These are phyloP conservation scores for Apteryx mantelli DNA, from an alignment of 2,113 vertebrate species.

Conservation along the genomic window DNA sequence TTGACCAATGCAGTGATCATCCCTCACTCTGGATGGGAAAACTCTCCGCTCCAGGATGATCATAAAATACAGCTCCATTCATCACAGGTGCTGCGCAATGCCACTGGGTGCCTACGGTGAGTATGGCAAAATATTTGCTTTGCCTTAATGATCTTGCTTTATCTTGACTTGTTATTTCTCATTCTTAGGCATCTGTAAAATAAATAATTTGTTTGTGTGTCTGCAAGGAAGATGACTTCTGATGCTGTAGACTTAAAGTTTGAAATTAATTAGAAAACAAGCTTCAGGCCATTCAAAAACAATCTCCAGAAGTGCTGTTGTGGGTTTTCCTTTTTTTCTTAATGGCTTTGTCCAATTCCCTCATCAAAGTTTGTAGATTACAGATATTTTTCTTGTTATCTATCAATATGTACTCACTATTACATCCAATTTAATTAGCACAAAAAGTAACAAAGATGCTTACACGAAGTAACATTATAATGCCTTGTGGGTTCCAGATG, in stretches of 20 bases:
- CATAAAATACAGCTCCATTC: constrained; percentile 96
- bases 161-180: neutral
- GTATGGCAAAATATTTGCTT: neutral
- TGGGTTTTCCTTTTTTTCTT: neutral
- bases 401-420: neutral
- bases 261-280: neutral
- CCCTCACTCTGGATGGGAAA: constrained; percentile 96
- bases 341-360: neutral
- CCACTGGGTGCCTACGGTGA: constrained; percentile 98
- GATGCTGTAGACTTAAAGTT: neutral
- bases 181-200: neutral
- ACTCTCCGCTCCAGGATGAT: constrained; percentile 94
- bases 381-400: neutral
- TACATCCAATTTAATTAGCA: neutral
- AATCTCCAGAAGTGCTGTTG: neutral
- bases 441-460: neutral
- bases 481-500: neutral
- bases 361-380: neutral
- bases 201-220: neutral
- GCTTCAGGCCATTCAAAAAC: neutral
- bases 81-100: constrained; percentile 98
- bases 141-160: neutral
- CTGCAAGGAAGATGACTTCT: neutral
- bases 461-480: neutral
- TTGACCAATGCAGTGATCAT: constrained; percentile 98